Base-by-base conservation (phyloP, 1,140 invertebrate species). In the Nylanderia fulva region DNA sequence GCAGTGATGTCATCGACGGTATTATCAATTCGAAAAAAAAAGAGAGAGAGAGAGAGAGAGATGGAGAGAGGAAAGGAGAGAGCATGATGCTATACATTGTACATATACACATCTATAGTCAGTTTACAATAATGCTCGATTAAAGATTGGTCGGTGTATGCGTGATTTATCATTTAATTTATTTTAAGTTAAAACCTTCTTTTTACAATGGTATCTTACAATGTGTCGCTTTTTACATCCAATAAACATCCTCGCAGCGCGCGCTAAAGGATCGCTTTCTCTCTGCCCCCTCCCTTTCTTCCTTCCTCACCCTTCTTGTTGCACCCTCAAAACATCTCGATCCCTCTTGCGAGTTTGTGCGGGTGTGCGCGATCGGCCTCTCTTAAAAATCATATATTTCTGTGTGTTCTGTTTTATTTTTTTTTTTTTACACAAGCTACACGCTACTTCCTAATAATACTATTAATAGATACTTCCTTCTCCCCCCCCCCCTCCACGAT, bases 161-260 rank as follows among this genome's bases (percentile, higher is more conserved):
- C 90, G 91, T 92, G 89, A 93, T 94, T 93, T 94, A 94, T 94
- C 91, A 92, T 95, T 94, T 95, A 95, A 94, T 95, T 94, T 95
- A 95, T 94, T 94, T 94, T 94, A 94, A 94, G 92, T 94, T 94
- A 94, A 94, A 95, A 94, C 91, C 88, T 48, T 93, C 94, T 95
- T 93, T 95, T 94, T 95, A 95, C 94, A 95, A 95, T 94, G 91
- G 92, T 94, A 95, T 95, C 90, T 94, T 95, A 95, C 94, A 95
- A 93, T 90, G 84, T 92, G 85, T 92, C 92, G 93, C 90, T 94
- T 94, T 95, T 92, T 94, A 95, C 92, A 94, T 91, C 36, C 85
- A 82, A 86, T 76, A 82, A 45, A 85, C 79, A 63, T 58, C 48
- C 52, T 79, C 90, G 90, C 84, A 89, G 85, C 84, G 74, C 83